Conservation (phyloP, 2,797 vertebrate species). For the Squalus acanthias region DNA sequence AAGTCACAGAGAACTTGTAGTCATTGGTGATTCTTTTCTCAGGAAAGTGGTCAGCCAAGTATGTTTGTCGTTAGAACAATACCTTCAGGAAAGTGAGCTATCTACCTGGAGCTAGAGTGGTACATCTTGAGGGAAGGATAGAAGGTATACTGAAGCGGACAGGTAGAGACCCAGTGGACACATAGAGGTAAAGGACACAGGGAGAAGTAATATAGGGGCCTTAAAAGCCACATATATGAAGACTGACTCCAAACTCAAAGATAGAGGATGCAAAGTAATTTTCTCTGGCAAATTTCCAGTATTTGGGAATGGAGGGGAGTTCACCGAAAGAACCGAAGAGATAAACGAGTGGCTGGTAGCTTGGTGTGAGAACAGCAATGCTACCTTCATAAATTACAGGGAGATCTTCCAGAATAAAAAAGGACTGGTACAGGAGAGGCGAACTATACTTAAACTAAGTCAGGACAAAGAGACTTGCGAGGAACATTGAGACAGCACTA, state of each 20-base stretch:
- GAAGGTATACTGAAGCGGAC: neutral
- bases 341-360: neutral
- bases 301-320: neutral
- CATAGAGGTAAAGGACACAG: neutral
- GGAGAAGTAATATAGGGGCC: neutral
- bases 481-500: neutral
- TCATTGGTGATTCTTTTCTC: neutral
- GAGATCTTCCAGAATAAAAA: neutral
- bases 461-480: neutral
- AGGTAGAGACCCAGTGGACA: neutral
- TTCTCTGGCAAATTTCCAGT: neutral
- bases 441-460: neutral
- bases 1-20: neutral
- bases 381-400: neutral
- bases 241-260: neutral
- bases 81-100: neutral
- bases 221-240: neutral
- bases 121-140: neutral
- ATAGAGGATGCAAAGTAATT: neutral
- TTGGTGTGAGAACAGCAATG: neutral
- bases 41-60: neutral
- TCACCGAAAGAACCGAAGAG: neutral
- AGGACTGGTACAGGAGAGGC: neutral
- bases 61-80: neutral
- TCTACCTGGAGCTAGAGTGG: neutral